phyloP scores from a whole-genome alignment of 2,113 vertebrate species.

The Nothobranchius furzeri region DNA sequence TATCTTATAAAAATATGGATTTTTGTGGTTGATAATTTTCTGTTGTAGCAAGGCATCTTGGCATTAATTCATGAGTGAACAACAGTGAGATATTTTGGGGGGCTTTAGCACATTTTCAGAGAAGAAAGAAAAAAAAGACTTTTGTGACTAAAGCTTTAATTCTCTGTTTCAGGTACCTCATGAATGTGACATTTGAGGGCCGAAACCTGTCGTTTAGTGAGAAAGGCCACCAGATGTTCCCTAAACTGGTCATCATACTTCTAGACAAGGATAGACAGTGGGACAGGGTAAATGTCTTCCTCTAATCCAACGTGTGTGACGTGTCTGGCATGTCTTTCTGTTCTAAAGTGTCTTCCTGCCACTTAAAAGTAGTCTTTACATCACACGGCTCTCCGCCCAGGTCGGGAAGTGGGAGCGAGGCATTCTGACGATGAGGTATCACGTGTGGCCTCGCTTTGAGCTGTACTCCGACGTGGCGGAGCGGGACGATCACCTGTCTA shows the following conservation, averaged over 20 bases:
- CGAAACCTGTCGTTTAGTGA: conserved; percentile 98
- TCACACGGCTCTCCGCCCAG: conserved; percentile 71
- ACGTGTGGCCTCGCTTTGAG: conserved; percentile 96
- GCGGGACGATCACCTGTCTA: conserved; percentile 95
- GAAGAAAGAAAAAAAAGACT: neutral
- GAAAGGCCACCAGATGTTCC: conserved; percentile 98
- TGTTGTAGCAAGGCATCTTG: no score
- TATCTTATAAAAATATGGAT: no score
- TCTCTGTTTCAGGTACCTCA: conserved; percentile 88
- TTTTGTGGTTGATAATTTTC: no score
- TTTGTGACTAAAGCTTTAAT: conserved; percentile 16
- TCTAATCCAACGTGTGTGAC: neutral
- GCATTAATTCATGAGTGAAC: no score
- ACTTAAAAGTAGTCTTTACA: conserved; percentile 27
- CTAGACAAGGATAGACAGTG: conserved; percentile 95
- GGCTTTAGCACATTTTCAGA: no score
- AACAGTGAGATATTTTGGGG: no score
- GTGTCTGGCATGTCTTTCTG: neutral
- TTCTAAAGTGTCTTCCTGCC: conserved; percentile 18
- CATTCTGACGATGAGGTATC: conserved; percentile 94
- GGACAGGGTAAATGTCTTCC: conserved; percentile 80
- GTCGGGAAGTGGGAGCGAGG: conserved; percentile 98
- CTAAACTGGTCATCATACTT: conserved; percentile 97
- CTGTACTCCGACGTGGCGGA: conserved; percentile 90
- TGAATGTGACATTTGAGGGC: conserved; percentile 98